Conservation (phyloP, 2,888 invertebrate genomes). For the Leucoma salicis region DNA sequence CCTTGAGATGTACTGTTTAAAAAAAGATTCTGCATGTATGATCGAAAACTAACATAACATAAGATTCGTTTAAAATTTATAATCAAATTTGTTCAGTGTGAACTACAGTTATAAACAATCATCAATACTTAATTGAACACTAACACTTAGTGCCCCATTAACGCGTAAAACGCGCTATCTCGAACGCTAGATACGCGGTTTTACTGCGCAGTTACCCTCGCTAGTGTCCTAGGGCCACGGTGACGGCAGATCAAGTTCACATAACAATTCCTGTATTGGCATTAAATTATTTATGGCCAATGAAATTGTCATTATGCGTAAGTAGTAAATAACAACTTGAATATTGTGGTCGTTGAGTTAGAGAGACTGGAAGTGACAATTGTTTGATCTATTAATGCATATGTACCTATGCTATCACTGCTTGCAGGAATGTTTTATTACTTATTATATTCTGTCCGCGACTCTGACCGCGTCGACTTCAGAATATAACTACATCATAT, state of each 20-base stretch:
- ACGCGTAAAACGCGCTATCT: constrained; percentile 22
- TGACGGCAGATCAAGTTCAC: constrained; percentile 48
- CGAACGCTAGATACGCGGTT: constrained; percentile 20
- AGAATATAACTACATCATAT: too few relatives aligned
- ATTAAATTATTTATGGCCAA: constrained; percentile 51
- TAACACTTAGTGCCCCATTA: constrained; percentile 9
- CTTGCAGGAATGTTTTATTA: too few relatives aligned
- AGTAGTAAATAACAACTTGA: constrained; percentile 46
- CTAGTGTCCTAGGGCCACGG: constrained; percentile 36
- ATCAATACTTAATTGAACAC: constrained; percentile 15
- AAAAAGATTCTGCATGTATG: too few relatives aligned
- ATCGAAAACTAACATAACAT: too few relatives aligned
- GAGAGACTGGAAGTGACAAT: background rate
- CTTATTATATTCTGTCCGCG: too few relatives aligned
- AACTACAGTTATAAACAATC: constrained; percentile 13
- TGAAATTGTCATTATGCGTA: constrained; percentile 51
- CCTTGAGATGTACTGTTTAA: too few relatives aligned
- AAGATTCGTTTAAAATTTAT: too few relatives aligned
- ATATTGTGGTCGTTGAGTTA: constrained; percentile 25
- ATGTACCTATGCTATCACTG: too few relatives aligned
- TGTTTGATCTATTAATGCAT: too few relatives aligned
- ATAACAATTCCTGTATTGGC: constrained; percentile 37
- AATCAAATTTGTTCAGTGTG: too few relatives aligned
- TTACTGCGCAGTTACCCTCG: constrained; percentile 27
- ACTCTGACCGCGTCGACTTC: too few relatives aligned